Conservation (phyloP, 2,113 vertebrate genomes). For the Arenaria interpres region DNA sequence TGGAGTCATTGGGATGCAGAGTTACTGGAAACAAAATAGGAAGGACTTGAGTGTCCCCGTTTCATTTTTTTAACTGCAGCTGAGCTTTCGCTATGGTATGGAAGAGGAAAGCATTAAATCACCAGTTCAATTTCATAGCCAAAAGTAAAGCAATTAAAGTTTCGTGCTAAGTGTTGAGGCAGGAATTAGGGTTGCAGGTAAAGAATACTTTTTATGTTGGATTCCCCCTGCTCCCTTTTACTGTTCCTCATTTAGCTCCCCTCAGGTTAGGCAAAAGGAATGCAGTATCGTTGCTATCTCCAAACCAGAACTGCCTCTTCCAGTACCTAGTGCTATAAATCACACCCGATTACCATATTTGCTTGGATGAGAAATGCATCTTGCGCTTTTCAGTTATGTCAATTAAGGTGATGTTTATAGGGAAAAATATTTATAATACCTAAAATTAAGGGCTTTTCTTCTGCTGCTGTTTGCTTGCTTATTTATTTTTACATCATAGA, state of each 20-base stretch:
- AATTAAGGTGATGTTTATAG: conserved; percentile 29
- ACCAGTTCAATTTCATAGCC: conserved; percentile 27
- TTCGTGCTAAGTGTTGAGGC: not conserved
- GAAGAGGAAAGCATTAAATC: conserved; percentile 1
- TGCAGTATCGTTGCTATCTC: not conserved
- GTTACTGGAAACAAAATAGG: not conserved
- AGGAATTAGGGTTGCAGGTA: not conserved
- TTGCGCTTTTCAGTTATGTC: conserved; percentile 25
- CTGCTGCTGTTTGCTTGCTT: not conserved
- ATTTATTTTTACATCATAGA: not conserved
- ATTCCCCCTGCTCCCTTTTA: accelerated
- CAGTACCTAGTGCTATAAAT: conserved; percentile 49
- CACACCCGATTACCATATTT: conserved; percentile 22
- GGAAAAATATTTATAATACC: conserved; percentile 2
- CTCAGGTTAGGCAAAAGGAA: conserved; percentile 1
- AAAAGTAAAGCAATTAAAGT: conserved; percentile 62
- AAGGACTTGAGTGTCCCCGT: not conserved
- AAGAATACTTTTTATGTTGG: not conserved
- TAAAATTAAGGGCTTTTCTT: not conserved
- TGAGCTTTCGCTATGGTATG: not conserved
- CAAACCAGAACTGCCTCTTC: conserved; percentile 38
- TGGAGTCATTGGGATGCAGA: not conserved
- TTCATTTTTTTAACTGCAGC: not conserved
- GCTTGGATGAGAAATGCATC: not conserved
- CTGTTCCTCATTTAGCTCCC: not conserved